phyloP scores from a whole-genome alignment of 2,888 invertebrate genomes.

The Cacoxenus indagator region DNA sequence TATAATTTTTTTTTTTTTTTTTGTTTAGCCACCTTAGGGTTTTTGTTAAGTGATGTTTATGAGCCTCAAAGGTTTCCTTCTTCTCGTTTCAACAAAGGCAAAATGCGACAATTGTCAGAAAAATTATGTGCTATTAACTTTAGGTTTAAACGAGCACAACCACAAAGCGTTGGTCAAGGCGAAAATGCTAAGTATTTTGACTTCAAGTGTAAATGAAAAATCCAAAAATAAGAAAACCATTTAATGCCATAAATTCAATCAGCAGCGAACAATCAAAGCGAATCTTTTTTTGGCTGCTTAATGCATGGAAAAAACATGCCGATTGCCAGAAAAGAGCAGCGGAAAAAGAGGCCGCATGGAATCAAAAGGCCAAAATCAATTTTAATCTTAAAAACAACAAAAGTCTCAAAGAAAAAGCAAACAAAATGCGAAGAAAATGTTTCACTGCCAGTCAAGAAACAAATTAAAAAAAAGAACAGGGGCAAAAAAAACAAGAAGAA shows the following conservation, averaged over 20 bases:
- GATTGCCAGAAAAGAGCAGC: background rate
- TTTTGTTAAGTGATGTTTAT: constrained; percentile 60
- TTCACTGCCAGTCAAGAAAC: background rate
- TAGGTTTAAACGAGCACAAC: background rate
- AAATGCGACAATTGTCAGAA: background rate
- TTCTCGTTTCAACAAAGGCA: background rate
- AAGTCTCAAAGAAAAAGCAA: background rate
- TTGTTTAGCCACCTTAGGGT: constrained; percentile 29
- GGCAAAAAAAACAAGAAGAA: background rate
- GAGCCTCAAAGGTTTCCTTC: constrained; percentile 37
- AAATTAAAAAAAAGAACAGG: background rate
- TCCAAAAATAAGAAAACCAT: background rate
- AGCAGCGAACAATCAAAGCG: background rate
- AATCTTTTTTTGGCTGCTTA: background rate
- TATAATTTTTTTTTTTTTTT: too few species aligned
- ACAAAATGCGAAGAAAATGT: background rate
- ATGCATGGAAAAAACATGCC: background rate
- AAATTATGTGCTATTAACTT: constrained; percentile 5
- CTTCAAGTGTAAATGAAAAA: too few species aligned
- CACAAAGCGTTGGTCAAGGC: background rate
- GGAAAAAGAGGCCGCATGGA: background rate
- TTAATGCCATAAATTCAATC: background rate
- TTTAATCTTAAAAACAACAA: background rate
- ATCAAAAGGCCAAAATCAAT: background rate
- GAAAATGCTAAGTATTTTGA: background rate